phyloP scores from a whole-genome alignment of 1,140 invertebrate species.

The Lordiphosa clarofinis region DNA sequence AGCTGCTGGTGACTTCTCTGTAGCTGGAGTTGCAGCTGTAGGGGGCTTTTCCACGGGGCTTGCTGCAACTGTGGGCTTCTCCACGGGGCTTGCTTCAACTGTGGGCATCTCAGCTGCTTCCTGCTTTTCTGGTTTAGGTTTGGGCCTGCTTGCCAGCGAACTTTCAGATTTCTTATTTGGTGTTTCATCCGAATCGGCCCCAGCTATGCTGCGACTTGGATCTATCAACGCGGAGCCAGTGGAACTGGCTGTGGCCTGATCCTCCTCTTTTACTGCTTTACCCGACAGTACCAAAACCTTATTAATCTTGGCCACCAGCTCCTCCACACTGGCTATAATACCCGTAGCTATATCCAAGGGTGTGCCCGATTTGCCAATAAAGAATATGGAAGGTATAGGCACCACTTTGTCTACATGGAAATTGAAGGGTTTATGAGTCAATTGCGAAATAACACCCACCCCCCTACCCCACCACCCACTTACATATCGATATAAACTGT shows the following conservation, averaged over 20 bases:
- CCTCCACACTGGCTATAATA: conserved; percentile 76
- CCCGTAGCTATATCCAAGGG: conserved; percentile 89
- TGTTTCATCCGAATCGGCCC: conserved; percentile 8
- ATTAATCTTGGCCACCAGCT: conserved; percentile 82
- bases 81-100: too few relatives aligned
- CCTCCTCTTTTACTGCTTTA: conserved; percentile 52
- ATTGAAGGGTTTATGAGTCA: background rate
- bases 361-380: conserved; percentile 88
- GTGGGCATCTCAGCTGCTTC: background rate
- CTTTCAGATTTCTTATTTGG: background rate
- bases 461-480: background rate
- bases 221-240: background rate
- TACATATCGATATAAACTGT: conserved; percentile 92
- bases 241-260: conserved; percentile 43
- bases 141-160: background rate
- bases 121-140: background rate
- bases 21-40: too few relatives aligned
- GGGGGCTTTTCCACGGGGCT: too few relatives aligned
- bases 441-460: too few relatives aligned
- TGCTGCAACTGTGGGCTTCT: too few relatives aligned
- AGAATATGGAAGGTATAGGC: conserved; percentile 91
- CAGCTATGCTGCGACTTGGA: conserved; percentile 35
- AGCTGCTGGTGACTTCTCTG: too few relatives aligned
- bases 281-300: conserved; percentile 75
- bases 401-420: conserved; percentile 87